A percentile compares a stretch with the other conserved stretches of the same genome.
Evolutionary conservation across 2,888 invertebrate genomes (phyloP).

Genomic region (Gnatocerus cornutus): DNA sequence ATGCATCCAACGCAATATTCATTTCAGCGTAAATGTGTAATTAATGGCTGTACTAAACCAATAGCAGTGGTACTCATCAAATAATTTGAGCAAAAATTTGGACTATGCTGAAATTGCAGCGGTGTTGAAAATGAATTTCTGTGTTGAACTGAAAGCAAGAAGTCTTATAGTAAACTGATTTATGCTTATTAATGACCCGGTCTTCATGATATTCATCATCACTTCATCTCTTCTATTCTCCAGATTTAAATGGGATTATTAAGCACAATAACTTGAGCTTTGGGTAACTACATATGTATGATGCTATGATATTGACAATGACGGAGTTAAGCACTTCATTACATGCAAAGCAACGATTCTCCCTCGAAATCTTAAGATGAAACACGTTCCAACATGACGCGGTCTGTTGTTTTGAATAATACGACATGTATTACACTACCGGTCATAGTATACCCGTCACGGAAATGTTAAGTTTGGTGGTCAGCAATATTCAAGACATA

Average conservation of each 20-base stretch:
- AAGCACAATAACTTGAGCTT: slow-evolving; percentile 51
- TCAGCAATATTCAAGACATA: slow-evolving; percentile 11
- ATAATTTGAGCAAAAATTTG: no score
- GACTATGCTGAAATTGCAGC: background rate
- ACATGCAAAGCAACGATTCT: slow-evolving; percentile 51
- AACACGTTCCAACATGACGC: slow-evolving; percentile 51
- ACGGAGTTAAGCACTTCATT: slow-evolving; percentile 53
- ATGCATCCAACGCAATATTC: slow-evolving; percentile 5
- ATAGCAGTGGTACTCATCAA: background rate
- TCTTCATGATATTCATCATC: slow-evolving; percentile 46
- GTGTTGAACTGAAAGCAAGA: no score
- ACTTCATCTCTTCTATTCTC: slow-evolving; percentile 44
- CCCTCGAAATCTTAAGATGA: slow-evolving; percentile 47
- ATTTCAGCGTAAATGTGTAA: slow-evolving; percentile 10
- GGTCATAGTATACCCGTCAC: slow-evolving; percentile 3
- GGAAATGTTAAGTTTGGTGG: slow-evolving; percentile 11
- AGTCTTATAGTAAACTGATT: slow-evolving; percentile 48
- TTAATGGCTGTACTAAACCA: background rate
- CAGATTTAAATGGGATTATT: slow-evolving; percentile 56
- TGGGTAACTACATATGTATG: slow-evolving; percentile 52
- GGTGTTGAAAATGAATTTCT: slow-evolving; percentile 48
- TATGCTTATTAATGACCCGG: slow-evolving; percentile 39
- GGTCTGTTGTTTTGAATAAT: slow-evolving; percentile 40
- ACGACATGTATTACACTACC: slow-evolving; percentile 24
- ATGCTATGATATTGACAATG: slow-evolving; percentile 51